phyloP scores from a whole-genome alignment of 2,113 vertebrate species.

The Forbesichthys papilliferus region DNA sequence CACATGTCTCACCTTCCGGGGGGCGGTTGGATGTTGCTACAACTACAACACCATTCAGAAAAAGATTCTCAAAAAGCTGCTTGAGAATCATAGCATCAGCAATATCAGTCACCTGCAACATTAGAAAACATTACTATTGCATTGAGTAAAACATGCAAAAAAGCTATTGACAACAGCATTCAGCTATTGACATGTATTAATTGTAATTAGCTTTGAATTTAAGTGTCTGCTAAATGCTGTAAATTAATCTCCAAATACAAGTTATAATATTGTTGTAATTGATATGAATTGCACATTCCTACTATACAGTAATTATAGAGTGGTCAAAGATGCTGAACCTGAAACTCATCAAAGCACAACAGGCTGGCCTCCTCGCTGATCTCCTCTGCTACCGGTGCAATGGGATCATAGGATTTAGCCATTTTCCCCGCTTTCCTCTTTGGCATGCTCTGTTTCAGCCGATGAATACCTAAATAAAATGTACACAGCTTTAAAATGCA shows the following conservation, averaged over 20 bases:
- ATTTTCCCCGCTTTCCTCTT: constrained; percentile 91
- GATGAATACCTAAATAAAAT: constrained; percentile 85
- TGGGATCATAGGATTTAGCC: constrained; percentile 93
- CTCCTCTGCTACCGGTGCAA: constrained; percentile 93
- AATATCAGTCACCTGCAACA: constrained; percentile 94
- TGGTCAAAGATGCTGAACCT: constrained; percentile 73
- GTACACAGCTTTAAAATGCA: not conserved
- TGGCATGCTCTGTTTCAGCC: constrained; percentile 91
- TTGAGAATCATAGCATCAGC: constrained; percentile 99
- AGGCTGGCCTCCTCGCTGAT: constrained; percentile 91
- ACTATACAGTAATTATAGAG: not conserved
- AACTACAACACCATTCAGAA: constrained; percentile 92
- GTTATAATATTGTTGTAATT: no score
- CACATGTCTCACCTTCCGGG: constrained; percentile 76
- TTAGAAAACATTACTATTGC: constrained; percentile 6
- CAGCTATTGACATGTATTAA: no score
- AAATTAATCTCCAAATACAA: no score
- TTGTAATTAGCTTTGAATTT: no score
- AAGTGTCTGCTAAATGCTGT: no score
- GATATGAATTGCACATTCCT: no score
- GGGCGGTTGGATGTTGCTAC: constrained; percentile 97
- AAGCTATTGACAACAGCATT: no score
- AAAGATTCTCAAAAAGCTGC: constrained; percentile 99
- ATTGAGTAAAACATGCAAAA: no score
- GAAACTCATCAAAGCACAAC: constrained; percentile 98